Evolutionary conservation across 2,113 vertebrate species (phyloP).

Genomic region (Boleophthalmus pectinirostris): DNA sequence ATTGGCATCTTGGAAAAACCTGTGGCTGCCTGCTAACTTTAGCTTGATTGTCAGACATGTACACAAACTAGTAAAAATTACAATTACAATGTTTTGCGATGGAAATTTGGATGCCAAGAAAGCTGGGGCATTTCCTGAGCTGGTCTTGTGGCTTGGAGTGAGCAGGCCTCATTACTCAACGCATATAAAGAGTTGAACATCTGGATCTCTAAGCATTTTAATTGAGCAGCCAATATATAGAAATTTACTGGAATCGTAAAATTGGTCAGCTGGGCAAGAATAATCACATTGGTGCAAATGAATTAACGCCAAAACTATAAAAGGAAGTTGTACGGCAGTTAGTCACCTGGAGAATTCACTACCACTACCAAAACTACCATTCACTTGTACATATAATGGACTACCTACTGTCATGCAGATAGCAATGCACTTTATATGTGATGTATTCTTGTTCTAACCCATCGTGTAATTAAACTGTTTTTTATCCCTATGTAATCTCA

Average conservation of each 20-base stretch:
- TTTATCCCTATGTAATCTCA: constrained; percentile 15
- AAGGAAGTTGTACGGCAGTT: constrained; percentile 15
- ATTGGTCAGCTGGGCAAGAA: not conserved
- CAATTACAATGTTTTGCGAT: constrained; percentile 53
- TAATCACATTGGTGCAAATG: constrained; percentile 3
- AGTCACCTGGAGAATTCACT: constrained; percentile 1
- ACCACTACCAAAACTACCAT: constrained; percentile 8
- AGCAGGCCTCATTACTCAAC: constrained; percentile 14
- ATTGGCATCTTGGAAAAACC: constrained; percentile 49
- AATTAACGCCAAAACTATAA: constrained; percentile 9
- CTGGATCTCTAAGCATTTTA: constrained; percentile 49
- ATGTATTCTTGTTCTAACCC: constrained; percentile 48
- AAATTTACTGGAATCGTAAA: constrained; percentile 37
- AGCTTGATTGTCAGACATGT: constrained; percentile 38
- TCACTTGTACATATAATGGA: constrained; percentile 34
- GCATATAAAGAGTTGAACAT: constrained; percentile 41
- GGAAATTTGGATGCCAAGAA: constrained; percentile 42
- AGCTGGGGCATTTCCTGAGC: constrained; percentile 47
- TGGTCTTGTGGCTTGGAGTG: constrained; percentile 40
- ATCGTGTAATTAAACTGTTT: constrained; percentile 30
- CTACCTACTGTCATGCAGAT: constrained; percentile 61
- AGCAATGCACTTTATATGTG: constrained; percentile 71
- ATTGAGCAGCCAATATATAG: constrained; percentile 17
- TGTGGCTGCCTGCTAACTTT: constrained; percentile 31
- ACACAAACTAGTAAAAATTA: constrained; percentile 51